Evolutionary conservation across 2,113 vertebrate species (phyloP).

Genomic region (Xyrauchen texanus): DNA sequence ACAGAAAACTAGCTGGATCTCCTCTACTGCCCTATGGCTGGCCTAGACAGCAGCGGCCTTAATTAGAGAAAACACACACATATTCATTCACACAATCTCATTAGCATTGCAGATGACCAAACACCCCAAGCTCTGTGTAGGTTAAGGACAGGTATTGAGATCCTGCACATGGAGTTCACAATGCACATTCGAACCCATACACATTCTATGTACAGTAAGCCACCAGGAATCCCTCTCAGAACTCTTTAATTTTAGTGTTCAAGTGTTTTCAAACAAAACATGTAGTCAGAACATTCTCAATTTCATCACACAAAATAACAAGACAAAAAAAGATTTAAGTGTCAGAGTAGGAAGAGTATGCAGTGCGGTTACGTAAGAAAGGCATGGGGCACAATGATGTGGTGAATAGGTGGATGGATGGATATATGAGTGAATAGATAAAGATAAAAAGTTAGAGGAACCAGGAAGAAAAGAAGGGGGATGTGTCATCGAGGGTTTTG

Average conservation of each 20-base stretch:
- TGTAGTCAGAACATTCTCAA: too few species aligned
- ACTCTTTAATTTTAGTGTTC: too few species aligned
- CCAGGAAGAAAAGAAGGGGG: not conserved
- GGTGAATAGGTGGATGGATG: not conserved
- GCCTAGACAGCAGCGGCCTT: constrained; percentile 27
- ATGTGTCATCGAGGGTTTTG: not conserved
- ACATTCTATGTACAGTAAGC: constrained; percentile 21
- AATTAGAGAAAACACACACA: constrained; percentile 20
- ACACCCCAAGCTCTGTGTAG: not conserved
- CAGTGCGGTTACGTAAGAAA: constrained; percentile 11
- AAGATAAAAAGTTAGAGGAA: not conserved
- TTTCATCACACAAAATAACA: too few species aligned
- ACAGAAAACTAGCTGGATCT: constrained; percentile 19
- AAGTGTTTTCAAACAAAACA: too few species aligned
- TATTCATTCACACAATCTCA: not conserved
- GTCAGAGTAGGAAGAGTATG: not conserved
- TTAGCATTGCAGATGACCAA: constrained; percentile 42
- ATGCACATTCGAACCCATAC: constrained; percentile 8
- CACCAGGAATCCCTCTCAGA: constrained; percentile 1
- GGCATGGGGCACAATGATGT: not conserved
- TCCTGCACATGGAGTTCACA: constrained; percentile 12
- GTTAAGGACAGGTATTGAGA: not conserved
- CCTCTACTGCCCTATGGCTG: not conserved
- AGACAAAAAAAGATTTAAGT: not conserved
- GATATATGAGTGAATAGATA: too few species aligned